Evolutionary conservation across 2,797 vertebrate genomes (phyloP), one percentile per base, ranked within the genome.

Genomic region (Esox masquinongy): DNA sequence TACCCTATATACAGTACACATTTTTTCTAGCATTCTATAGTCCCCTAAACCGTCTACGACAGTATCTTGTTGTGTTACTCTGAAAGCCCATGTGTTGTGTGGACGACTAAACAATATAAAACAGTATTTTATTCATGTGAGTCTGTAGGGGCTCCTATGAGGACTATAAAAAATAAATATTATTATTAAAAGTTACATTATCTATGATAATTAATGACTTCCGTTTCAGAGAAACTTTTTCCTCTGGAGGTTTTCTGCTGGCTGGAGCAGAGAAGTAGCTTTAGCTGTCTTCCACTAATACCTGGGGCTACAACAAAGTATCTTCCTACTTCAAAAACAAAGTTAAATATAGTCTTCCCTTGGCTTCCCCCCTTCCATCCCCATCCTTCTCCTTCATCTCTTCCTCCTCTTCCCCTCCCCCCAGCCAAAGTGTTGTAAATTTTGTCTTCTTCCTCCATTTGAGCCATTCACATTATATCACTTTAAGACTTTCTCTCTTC

Each of bases 181-280:
- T 43, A 43, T 43, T 43, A 6, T 43, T 43, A 6, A 7, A 43
- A 43, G 39, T 43, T 43, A 43, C 24, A 14, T 72, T 73, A 66
- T 77, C 77, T 87, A 88, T 88, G 85, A 85, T 91, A 89, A 92
- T 91, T 88, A 93, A 90, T 90, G 86, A 77, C 83, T 88, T 88
- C 88, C 86, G 88, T 89, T 84, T 87, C 79, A 80, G 73, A 76
- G 73, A 90, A 91, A 89, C 85, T 49, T 84, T 84, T 91, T 88
- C 79, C 87, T 89, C 84, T 86, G 90, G 91, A 90, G 79, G 91
- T 92, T 90, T 90, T 77, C 85, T 86, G 83, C 43, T 82, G 84
- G 87, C 90, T 83, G 85, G 85, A 88, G 84, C 82, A 83, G 83
- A 78, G 86, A 90, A 90, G 89, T 81, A 88, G 88, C 88, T 91